Conservation (phyloP, 2,113 vertebrate genomes). For the Isichthys henryi region DNA sequence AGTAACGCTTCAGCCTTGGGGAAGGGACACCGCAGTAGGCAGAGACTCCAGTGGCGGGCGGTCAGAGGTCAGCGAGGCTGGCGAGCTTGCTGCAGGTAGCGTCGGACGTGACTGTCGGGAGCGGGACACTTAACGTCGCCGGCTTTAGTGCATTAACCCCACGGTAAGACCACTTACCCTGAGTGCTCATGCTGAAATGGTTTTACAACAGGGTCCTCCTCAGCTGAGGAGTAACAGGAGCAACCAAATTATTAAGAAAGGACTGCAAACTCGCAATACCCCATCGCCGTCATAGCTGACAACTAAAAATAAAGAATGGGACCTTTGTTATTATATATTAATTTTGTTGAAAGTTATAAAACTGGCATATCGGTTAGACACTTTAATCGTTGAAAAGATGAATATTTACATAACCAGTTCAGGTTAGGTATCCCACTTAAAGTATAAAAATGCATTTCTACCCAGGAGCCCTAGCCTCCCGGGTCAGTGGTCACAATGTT, state of each 20-base stretch:
- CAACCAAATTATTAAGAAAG: background rate
- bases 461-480: background rate
- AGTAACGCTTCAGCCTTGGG: slow-evolving; percentile 33
- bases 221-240: background rate
- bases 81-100: background rate
- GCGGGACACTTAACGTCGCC: background rate
- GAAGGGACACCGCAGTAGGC: slow-evolving; percentile 22
- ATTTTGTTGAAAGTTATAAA: background rate
- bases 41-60: slow-evolving; percentile 18
- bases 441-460: background rate
- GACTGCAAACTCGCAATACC: background rate
- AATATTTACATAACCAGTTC: background rate
- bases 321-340: background rate
- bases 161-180: background rate
- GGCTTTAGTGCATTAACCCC: background rate
- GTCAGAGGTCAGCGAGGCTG: slow-evolving; percentile 4
- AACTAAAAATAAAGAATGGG: background rate
- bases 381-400: background rate
- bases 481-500: background rate
- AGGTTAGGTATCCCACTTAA: background rate
- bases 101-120: background rate
- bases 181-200: background rate
- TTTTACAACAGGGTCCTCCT: background rate
- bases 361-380: background rate
- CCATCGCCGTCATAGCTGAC: background rate